A percentile compares a stretch with the other conserved stretches of the same genome.
phyloP scores from a whole-genome alignment of 2,888 invertebrate species.

The Pediacus dermestoides region DNA sequence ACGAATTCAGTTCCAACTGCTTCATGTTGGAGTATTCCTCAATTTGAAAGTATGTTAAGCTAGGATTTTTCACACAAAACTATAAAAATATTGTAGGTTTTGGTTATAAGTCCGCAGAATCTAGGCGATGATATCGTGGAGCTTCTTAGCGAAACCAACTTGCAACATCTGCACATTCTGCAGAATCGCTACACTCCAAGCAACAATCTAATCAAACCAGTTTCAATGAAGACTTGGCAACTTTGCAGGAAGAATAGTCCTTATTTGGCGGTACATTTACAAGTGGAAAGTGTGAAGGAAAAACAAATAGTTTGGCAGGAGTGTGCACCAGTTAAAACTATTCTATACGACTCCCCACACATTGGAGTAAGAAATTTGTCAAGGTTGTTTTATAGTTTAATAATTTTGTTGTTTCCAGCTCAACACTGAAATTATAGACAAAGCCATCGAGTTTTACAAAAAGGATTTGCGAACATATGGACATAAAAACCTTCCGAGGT shows the following conservation, averaged over 20 bases:
- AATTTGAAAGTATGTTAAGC: slow-evolving; percentile 59
- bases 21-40: slow-evolving; percentile 73
- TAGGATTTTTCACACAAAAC: background rate
- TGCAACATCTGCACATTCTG: slow-evolving; percentile 67
- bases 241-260: slow-evolving; percentile 57
- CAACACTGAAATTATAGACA: slow-evolving; percentile 53
- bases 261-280: slow-evolving; percentile 63
- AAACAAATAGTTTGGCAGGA: slow-evolving; percentile 65
- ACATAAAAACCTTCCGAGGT: slow-evolving; percentile 64
- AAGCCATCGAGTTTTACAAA: slow-evolving; percentile 60
- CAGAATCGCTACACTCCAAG: slow-evolving; percentile 69
- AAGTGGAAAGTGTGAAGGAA: slow-evolving; percentile 59
- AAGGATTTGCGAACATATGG: slow-evolving; percentile 64
- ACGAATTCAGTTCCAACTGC: slow-evolving; percentile 62
- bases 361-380: slow-evolving; percentile 50
- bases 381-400: background rate
- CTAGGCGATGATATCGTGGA: slow-evolving; percentile 69
- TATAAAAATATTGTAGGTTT: slow-evolving; percentile 49
- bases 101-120: slow-evolving; percentile 70
- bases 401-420: slow-evolving; percentile 45
- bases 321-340: slow-evolving; percentile 63
- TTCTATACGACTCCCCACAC: slow-evolving; percentile 63
- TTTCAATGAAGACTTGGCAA: slow-evolving; percentile 52
- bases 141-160: slow-evolving; percentile 60
- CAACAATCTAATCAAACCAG: slow-evolving; percentile 52